Percentiles rank a stretch among this genome's conserved stretches.
Conservation (phyloP, 2,113 vertebrate genomes). For the Aptenodytes patagonicus region DNA sequence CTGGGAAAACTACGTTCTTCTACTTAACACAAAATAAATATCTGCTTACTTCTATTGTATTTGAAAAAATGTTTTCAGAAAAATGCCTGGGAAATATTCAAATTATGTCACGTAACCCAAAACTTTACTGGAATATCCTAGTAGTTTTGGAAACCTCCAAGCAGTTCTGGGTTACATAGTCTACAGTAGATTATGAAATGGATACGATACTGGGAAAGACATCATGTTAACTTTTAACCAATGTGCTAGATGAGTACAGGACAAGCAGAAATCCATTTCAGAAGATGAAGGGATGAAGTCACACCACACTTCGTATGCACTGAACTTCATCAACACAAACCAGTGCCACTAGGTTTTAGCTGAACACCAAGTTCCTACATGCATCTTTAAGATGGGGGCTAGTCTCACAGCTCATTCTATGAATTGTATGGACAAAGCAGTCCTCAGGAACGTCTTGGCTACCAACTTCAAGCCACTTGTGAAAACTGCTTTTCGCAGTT, state of each 20-base stretch:
- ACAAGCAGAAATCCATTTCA: background rate
- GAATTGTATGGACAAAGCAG: background rate
- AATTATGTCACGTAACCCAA: background rate
- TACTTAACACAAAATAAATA: background rate
- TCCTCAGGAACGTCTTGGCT: background rate
- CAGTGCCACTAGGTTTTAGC: background rate
- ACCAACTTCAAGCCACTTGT: background rate
- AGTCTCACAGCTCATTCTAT: background rate
- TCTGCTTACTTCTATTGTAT: background rate
- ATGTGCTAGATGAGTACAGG: background rate
- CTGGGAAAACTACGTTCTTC: background rate
- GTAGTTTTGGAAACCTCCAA: background rate
- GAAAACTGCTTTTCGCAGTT: background rate
- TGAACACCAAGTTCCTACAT: accelerated
- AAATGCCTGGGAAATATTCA: background rate
- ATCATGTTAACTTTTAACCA: background rate
- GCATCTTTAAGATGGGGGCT: no score
- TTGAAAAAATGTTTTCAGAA: background rate
- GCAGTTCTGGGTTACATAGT: background rate
- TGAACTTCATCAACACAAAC: background rate
- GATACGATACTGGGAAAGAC: background rate
- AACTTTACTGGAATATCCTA: background rate
- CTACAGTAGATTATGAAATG: background rate
- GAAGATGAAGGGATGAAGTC: background rate
- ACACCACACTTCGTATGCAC: background rate